phyloP scores from a whole-genome alignment of 2,113 vertebrate species.

The Rhinolophus ferrumequinum region DNA sequence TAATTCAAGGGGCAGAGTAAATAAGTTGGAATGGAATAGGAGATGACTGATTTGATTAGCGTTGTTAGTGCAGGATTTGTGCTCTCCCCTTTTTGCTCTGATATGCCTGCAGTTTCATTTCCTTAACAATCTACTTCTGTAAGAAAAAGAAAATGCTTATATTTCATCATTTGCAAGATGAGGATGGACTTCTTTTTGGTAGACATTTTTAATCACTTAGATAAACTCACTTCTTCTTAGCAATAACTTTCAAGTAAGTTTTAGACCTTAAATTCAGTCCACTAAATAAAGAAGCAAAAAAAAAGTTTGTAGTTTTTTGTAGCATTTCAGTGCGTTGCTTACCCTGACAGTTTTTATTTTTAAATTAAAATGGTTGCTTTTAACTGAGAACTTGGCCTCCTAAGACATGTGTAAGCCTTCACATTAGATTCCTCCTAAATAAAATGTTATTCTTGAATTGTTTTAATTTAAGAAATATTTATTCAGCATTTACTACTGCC shows the following conservation, averaged over 20 bases:
- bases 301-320: not conserved
- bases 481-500: not conserved
- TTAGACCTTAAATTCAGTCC: not conserved
- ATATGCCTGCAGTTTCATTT: conserved; percentile 54
- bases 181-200: not conserved
- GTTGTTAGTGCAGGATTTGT: conserved; percentile 75
- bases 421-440: not conserved
- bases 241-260: not conserved
- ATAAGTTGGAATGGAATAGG: conserved; percentile 75
- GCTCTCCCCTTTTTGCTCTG: conserved; percentile 46
- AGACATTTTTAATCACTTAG: not conserved
- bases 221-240: not conserved
- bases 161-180: not conserved
- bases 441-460: not conserved
- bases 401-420: not conserved
- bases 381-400: not conserved
- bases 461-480: conserved; percentile 24
- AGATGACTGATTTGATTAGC: conserved; percentile 75
- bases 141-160: conserved; percentile 18
- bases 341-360: not conserved
- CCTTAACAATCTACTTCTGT: conserved; percentile 53
- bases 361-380: not conserved
- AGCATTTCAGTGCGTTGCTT: not conserved
- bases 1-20: conserved; percentile 82
- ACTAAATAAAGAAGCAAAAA: not conserved